These are phyloP conservation scores for Spea multiplicata DNA, from an alignment of 2,113 vertebrate species.

Conservation along the genomic window DNA sequence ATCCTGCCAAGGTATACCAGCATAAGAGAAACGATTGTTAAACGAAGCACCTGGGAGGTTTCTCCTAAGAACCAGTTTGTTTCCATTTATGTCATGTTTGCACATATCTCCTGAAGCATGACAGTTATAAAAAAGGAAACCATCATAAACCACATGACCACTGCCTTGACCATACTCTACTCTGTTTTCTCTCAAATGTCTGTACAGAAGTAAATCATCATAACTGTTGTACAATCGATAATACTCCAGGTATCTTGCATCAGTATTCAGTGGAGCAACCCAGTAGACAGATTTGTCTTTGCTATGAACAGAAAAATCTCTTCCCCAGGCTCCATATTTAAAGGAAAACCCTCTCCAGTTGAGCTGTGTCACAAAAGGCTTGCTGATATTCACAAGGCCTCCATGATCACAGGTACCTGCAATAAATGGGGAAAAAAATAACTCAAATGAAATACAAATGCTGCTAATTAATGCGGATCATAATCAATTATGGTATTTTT, in stretches of 20 bases:
- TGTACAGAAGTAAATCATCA: conserved; percentile 47
- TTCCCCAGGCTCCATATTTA: conserved; percentile 36
- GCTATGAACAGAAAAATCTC: neutral
- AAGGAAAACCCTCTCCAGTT: conserved; percentile 25
- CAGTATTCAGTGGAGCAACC: conserved; percentile 24
- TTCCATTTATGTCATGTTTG: conserved; percentile 61
- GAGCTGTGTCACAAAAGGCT: conserved; percentile 18
- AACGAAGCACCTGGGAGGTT: conserved; percentile 67
- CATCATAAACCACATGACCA: conserved; percentile 69
- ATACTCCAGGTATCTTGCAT: neutral
- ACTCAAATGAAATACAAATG: too few species aligned
- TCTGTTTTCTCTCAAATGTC: neutral
- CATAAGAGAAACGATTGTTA: conserved; percentile 86
- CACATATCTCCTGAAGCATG: conserved; percentile 53
- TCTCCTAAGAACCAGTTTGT: conserved; percentile 47
- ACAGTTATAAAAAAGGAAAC: conserved; percentile 73
- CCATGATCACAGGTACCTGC: conserved; percentile 40
- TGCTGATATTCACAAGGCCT: conserved; percentile 10
- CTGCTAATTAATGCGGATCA: too few species aligned
- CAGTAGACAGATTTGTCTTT: conserved; percentile 22
- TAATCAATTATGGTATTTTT: too few species aligned
- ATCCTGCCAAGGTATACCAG: conserved; percentile 80
- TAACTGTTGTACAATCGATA: conserved; percentile 21
- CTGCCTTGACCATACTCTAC: conserved; percentile 68
- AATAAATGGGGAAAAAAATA: neutral